Percentiles rank a stretch among this genome's conserved stretches.
Conservation (phyloP, 2,797 vertebrate genomes). For the Nothura maculosa region DNA sequence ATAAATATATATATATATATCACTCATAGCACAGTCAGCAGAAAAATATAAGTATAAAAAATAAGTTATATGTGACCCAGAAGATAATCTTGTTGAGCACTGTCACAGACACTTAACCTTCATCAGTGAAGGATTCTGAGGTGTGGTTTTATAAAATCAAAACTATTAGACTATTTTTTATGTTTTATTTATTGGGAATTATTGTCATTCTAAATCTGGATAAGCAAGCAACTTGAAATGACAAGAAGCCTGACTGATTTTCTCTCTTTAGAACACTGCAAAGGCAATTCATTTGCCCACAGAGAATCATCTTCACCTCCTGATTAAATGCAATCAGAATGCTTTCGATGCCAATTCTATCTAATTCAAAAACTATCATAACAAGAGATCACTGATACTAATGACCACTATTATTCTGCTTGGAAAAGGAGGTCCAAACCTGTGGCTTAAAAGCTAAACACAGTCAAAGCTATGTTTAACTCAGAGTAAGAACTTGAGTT, state of each 20-base stretch:
- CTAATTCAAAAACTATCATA: conserved; percentile 78
- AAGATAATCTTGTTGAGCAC: conserved; percentile 34
- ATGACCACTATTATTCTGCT: conserved; percentile 50
- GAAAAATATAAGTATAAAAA: neutral
- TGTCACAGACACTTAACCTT: neutral
- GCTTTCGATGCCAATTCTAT: conserved; percentile 55
- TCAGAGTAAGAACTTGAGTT: neutral
- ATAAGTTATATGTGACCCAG: neutral
- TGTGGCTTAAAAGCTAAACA: conserved; percentile 42
- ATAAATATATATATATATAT: neutral
- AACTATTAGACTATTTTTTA: neutral
- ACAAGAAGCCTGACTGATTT: neutral
- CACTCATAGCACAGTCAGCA: neutral
- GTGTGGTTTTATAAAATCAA: neutral
- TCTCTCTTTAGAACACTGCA: neutral
- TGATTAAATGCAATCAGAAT: conserved; percentile 78
- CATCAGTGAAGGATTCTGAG: conserved; percentile 18
- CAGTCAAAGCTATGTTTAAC: neutral
- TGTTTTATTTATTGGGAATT: conserved; percentile 34
- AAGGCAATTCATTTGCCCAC: conserved; percentile 51
- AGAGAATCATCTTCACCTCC: conserved; percentile 51
- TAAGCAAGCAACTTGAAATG: conserved; percentile 13
- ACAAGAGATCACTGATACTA: conserved; percentile 71
- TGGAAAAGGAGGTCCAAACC: conserved; percentile 75
- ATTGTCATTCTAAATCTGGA: neutral